Percentiles rank a stretch among this genome's conserved stretches.
Conservation (phyloP, 2,888 invertebrate genomes). For the Oligia strigilis region DNA sequence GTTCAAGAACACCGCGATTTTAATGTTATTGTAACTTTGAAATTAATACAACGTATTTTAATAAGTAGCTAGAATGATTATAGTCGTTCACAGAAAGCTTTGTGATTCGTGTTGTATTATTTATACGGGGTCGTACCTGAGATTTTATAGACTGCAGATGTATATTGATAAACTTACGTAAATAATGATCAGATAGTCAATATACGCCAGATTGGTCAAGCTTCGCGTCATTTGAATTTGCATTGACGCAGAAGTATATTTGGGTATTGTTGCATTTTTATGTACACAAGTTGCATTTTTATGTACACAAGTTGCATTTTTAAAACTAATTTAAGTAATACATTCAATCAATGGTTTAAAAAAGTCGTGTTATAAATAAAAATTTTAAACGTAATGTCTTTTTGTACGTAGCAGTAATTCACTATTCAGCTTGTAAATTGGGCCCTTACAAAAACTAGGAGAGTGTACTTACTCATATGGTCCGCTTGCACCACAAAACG, state of each 20-base stretch:
- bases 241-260: conserved; percentile 26
- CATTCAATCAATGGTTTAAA: conserved; percentile 27
- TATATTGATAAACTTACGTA: conserved; percentile 59
- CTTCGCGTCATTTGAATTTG: conserved; percentile 6
- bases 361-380: conserved; percentile 26
- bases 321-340: conserved; percentile 29
- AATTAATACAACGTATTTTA: conserved; percentile 50
- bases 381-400: conserved; percentile 21
- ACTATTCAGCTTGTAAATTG: conserved; percentile 41
- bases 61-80: conserved; percentile 40
- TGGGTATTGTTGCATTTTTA: conserved; percentile 40
- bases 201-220: conserved; percentile 11
- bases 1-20: conserved; percentile 39
- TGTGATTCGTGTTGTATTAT: conserved; percentile 54
- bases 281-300: conserved; percentile 43
- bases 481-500: neutral
- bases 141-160: conserved; percentile 60
- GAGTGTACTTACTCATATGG: conserved; percentile 29
- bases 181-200: conserved; percentile 36
- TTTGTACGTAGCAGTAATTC: conserved; percentile 19
- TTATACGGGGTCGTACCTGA: conserved; percentile 68
- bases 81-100: conserved; percentile 50
- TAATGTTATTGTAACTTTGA: conserved; percentile 36
- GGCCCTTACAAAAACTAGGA: conserved; percentile 1
- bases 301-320: conserved; percentile 45